Base-by-base conservation (phyloP, 2,113 vertebrate genomes). In the Gallinago paraguaiae region DNA sequence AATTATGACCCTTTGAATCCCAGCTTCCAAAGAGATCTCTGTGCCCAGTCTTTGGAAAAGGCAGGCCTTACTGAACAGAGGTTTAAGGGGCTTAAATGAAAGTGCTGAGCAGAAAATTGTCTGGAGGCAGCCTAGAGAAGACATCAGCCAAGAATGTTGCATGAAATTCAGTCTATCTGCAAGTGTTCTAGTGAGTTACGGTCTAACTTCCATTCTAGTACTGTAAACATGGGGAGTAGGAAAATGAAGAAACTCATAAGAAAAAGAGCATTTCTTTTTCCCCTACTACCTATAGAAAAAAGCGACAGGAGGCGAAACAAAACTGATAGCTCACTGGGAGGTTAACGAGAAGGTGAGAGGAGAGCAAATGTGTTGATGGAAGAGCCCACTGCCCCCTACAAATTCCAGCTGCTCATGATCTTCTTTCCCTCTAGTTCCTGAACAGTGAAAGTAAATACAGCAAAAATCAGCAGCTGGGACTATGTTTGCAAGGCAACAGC, bases 391-490 rank as follows among this genome's bases (percentile, higher is more conserved):
- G 61, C 81, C 80, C 30, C 11, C 51, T 82, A 51, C n/a, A 57
- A 41, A 82, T 46, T 14, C 53, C 80, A 86, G 48, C 31, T 92
- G 80, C 43, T 90, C 37, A 25, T 45, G 1, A 1, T 89, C 56
- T 77, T 89, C 39, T 84, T 87, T 93, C 13, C 33, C 3, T 70
- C 17, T 78, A 70, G 22, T 37, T 95, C 61, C 63, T 78, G 53
- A 85, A 45, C 41, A 82, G 54, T 88, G 51, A 35, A 86, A 71
- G 33, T 46, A 86, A 79, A 78, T 27, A 74, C 24, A 69, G 60
- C 78, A 88, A 88, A 93, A 93, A 65, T 20, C 67, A 90, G 61
- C 74, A 91, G 64, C 78, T 76, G 82, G 48, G 65, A 78, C 51
- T 45, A 43, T 48, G 24, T 91, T 91, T 75, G 17, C 33, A 88